phyloP scores from a whole-genome alignment of 2,797 vertebrate species.

The Hydrolagus colliei region DNA sequence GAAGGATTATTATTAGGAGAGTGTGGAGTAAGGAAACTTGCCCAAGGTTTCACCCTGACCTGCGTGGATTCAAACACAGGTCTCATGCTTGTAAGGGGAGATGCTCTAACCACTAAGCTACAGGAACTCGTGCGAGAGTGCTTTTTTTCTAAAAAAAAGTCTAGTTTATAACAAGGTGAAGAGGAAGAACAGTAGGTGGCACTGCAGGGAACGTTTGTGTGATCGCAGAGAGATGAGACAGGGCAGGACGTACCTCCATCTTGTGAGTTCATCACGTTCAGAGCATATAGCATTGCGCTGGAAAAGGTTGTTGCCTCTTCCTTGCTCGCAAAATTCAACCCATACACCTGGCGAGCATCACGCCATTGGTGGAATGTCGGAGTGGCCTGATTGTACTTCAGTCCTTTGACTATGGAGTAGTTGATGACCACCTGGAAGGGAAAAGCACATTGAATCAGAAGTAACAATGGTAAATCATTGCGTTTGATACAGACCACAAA shows the following conservation, averaged over 20 bases:
- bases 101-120: too few relatives aligned
- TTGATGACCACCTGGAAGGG: slow-evolving; percentile 87
- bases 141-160: background rate
- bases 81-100: too few relatives aligned
- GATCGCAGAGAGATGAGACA: background rate
- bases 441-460: slow-evolving; percentile 36
- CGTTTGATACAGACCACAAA: too few relatives aligned
- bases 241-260: slow-evolving; percentile 65
- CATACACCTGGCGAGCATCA: slow-evolving; percentile 91
- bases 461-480: too few relatives aligned
- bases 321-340: slow-evolving; percentile 94
- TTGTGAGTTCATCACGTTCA: slow-evolving; percentile 91
- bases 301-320: slow-evolving; percentile 94
- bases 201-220: background rate
- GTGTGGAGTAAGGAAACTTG: too few relatives aligned
- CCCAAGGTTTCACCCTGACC: too few relatives aligned
- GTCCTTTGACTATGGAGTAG: slow-evolving; percentile 94
- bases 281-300: slow-evolving; percentile 91
- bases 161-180: background rate
- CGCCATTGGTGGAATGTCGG: slow-evolving; percentile 98
- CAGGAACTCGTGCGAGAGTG: too few relatives aligned
- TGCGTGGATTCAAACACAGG: too few relatives aligned
- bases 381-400: slow-evolving; percentile 97
- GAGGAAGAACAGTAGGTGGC: background rate
- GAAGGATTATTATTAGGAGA: too few relatives aligned